phyloP scores from a whole-genome alignment of 37 sponge, comb jelly and placozoan species.

The Haliclona indistincta region DNA sequence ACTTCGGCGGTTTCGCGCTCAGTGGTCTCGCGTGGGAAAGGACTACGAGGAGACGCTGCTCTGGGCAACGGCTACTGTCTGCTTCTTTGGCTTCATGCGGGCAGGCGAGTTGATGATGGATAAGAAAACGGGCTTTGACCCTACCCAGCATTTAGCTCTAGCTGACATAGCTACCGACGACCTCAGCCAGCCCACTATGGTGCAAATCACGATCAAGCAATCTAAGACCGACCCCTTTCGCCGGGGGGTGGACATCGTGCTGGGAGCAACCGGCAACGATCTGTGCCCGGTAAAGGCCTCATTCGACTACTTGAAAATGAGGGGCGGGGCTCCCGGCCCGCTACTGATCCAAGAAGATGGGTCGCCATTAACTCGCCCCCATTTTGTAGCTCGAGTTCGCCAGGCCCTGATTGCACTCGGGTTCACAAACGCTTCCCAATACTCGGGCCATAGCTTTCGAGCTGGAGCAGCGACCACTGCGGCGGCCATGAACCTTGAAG shows the following conservation, averaged over 20 bases:
- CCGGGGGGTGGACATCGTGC: background rate
- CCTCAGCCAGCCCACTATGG: background rate
- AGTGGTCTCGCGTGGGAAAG: no score
- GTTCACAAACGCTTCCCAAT: no score
- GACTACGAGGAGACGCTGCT: background rate
- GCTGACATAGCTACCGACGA: background rate
- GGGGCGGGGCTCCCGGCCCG: no score
- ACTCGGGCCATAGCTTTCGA: no score
- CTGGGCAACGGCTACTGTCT: background rate
- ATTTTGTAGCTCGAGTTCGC: no score
- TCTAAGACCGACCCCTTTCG: constrained; percentile 19
- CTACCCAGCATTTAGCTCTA: background rate
- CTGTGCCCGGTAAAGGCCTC: background rate
- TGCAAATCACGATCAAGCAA: constrained; percentile 10
- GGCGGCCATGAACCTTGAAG: no score
- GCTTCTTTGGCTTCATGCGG: constrained; percentile 4
- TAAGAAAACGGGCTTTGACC: background rate
- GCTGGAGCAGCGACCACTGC: no score
- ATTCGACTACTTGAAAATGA: background rate
- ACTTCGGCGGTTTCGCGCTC: no score
- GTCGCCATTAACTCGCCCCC: no score
- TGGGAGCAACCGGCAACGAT: background rate
- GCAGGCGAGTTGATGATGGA: background rate
- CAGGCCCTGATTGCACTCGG: no score
- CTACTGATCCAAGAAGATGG: no score